These are phyloP conservation scores for Uropsilus gracilis DNA, from an alignment of 2,113 vertebrate species.

Conservation along the genomic window DNA sequence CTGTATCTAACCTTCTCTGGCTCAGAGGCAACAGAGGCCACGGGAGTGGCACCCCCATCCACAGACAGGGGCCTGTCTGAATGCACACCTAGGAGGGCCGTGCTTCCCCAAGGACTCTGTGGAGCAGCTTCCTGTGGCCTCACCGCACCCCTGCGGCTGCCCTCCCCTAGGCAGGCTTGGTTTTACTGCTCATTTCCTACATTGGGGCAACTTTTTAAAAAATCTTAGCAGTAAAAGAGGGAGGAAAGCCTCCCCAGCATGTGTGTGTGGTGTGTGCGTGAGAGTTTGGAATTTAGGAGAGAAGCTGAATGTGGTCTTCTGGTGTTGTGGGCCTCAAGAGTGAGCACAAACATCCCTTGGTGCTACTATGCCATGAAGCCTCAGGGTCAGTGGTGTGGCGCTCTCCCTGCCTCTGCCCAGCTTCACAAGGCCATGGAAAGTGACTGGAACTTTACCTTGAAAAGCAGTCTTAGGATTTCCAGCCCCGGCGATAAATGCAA, in stretches of 20 bases:
- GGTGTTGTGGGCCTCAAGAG: not conserved
- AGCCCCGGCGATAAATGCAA: not conserved
- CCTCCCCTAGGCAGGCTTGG: not conserved
- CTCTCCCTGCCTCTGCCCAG: too few species aligned
- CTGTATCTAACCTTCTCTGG: slow-evolving; percentile 46
- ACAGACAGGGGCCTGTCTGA: too few species aligned
- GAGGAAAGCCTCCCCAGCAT: not conserved
- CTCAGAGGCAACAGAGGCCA: not conserved
- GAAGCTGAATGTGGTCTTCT: not conserved
- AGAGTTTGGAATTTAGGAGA: not conserved
- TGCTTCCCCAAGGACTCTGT: slow-evolving; percentile 35
- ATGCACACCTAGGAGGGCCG: rapidly evolving
- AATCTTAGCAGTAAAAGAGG: not conserved
- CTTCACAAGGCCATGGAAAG: not conserved
- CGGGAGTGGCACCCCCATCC: not conserved
- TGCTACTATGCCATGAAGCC: too few species aligned
- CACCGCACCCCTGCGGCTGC: not conserved
- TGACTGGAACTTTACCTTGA: not conserved
- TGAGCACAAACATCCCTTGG: too few species aligned
- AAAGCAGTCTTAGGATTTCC: not conserved
- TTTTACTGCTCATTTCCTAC: not conserved
- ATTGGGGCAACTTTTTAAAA: too few species aligned
- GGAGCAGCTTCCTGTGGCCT: not conserved
- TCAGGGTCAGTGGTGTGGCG: too few species aligned
- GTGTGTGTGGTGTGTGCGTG: too few species aligned